Conservation (phyloP, 2,113 vertebrate genomes). For the Trochalopteron elliotii region DNA sequence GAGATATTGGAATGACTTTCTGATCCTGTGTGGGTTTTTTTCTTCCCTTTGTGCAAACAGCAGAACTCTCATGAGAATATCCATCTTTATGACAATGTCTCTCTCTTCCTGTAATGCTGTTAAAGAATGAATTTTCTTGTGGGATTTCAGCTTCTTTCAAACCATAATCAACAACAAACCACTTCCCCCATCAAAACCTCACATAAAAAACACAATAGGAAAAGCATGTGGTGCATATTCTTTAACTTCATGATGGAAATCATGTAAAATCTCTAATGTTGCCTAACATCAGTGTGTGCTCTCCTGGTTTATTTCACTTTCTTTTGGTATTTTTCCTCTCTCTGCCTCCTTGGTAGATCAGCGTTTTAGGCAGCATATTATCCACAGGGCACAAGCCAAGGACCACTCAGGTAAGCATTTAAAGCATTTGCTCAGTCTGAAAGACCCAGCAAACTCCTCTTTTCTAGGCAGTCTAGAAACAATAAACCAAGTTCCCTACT, state of each 20-base stretch:
- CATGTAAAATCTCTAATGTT: neutral
- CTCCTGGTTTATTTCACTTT: neutral
- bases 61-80: neutral
- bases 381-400: neutral
- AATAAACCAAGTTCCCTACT: neutral
- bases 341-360: neutral
- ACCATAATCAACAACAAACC: neutral
- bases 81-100: conserved; percentile 9
- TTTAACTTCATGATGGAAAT: neutral
- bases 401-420: neutral
- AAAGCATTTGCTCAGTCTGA: neutral
- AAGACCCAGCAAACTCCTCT: neutral
- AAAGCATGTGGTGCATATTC: neutral
- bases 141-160: neutral
- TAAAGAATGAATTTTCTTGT: neutral
- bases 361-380: neutral
- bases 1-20: neutral
- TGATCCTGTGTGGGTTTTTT: neutral
- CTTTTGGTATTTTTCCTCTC: neutral
- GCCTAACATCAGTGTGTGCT: neutral
- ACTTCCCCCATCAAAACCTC: neutral
- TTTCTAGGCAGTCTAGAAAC: neutral
- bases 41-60: neutral
- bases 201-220: neutral
- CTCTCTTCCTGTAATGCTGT: neutral